Base-by-base conservation (phyloP, 2,888 invertebrate genomes). In the Tortrix viridana region DNA sequence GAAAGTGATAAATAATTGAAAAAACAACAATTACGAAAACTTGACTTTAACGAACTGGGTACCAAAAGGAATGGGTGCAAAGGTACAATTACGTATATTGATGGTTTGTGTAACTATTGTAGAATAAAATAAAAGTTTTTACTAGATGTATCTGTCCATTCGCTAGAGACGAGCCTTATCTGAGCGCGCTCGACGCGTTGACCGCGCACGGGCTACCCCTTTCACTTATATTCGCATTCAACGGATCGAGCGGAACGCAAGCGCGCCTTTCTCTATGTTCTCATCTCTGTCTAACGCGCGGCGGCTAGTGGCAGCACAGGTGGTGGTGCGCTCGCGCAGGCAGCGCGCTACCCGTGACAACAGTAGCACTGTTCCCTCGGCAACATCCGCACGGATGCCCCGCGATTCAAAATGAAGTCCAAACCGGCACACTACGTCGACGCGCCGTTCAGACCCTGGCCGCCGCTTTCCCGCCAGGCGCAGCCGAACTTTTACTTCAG, bases 401-500 rank as follows among this genome's bases (percentile, higher is more conserved):
- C 79, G 94, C 78, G 94, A 94, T 85, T 87, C 93, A 75, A 94
- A 81, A 93, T 95, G 83, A 94, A 95, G 92, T 95, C 95, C 80
- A 94, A 93, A 85, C 93, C 89, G 76, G 86, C 87, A 77, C 94
- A 91, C 72, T 88, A 87, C 82, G 80, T 86, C 68, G 92, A 92
- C 75, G 82, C 87, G 73, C 89, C 91, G 80, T 91, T 91, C 75
- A 93, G 95, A 72, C 94, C 95, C 66, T 95, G 95, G 94, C 94
- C 95, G 47, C 94, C 94, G 76, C 89, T 95, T 78, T 93, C 95
- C 75, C 90, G 94, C 37, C 86, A 88, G 76, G 79, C 84, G 69
- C 92, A 92, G 69, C 88, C 92, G 3, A 90, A 90, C 77, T 92
- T 91, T 78, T 90, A 89, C 81, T 88, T 90, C 74, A 88, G 90